Evolutionary conservation across 2,113 vertebrate species (phyloP), one percentile per base, ranked within the genome.

Genomic region (Pipra filicauda): DNA sequence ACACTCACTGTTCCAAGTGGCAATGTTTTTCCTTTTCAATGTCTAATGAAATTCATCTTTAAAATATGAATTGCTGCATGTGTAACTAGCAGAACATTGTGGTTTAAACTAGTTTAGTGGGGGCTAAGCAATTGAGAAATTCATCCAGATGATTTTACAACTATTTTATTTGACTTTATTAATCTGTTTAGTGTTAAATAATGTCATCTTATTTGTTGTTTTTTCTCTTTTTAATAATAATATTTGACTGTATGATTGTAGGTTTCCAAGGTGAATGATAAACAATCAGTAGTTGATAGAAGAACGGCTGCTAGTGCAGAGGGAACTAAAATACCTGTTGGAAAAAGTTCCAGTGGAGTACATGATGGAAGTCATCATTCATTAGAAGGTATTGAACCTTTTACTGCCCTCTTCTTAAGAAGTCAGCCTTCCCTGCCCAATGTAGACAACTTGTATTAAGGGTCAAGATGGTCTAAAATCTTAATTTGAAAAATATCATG

Each of bases 361-460:
- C 15, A 5, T 73, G 88, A 55, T 79, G 86, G 76, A 93, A 93
- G 35, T 62, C 93, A 91, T 7, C 46, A 16, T 78, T 77, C 69
- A 6, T 85, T 97, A 39, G 86, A 94, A 97, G 96, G 96, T 97
- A 96, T 37, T 79, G 35, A 87, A 48, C 6, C 7, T 51, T 78
- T 73, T 95, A 11, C 19, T 7, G 28, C 13, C 17, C 4, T 73
- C 19, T 43, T 86, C 31, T 43, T 51, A 44, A 31, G 37, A 61
- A 46, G 27, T 30, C 33, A 55, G 35, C 12, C 21, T 80, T 92
- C 13, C 13, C 17, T 57, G 9, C 33, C 18, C 23, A 81, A 28
- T 77, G 7, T 51, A 44, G 39, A 15, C 6, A 27, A 66, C 22
- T 88, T 73, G 8, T 61, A 5, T 65, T 87, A 37, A 43, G 31